Conservation (phyloP, 2,888 invertebrate genomes). For the Yponomeuta plumbellus region DNA sequence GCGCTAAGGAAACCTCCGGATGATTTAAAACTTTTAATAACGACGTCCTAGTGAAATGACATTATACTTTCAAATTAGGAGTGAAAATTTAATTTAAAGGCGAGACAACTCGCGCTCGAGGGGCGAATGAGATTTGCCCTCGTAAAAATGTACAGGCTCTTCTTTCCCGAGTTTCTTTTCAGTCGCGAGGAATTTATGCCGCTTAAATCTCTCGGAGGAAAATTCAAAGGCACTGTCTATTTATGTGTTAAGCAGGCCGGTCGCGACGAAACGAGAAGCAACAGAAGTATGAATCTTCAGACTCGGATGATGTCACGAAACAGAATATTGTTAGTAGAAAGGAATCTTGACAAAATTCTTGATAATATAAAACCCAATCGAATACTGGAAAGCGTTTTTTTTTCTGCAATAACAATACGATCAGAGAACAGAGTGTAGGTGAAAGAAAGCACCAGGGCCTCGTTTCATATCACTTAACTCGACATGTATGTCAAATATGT, state of each 20-base stretch:
- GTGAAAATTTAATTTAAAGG: slow-evolving; percentile 78
- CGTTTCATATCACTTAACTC: no score
- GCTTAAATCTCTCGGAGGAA: slow-evolving; percentile 71
- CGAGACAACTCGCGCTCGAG: slow-evolving; percentile 70
- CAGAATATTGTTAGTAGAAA: no score
- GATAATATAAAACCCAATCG: no score
- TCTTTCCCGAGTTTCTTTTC: slow-evolving; percentile 74
- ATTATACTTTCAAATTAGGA: slow-evolving; percentile 78
- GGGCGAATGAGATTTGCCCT: slow-evolving; percentile 68
- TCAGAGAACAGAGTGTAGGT: no score
- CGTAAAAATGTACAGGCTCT: slow-evolving; percentile 74
- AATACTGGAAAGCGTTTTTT: no score
- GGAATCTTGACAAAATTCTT: no score
- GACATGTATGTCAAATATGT: no score
- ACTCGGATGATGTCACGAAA: no score
- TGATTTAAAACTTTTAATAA: slow-evolving; percentile 78
- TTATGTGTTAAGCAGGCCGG: slow-evolving; percentile 71
- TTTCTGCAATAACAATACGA: no score
- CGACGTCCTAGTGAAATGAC: slow-evolving; percentile 76
- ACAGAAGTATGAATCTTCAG: neutral
- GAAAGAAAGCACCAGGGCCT: no score
- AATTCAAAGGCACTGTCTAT: slow-evolving; percentile 62
- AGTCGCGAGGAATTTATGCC: slow-evolving; percentile 66
- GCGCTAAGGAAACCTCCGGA: slow-evolving; percentile 63
- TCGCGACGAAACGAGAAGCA: slow-evolving; percentile 18